Base-by-base conservation (phyloP, 2,797 vertebrate species). In the Sphaeramia orbicularis region DNA sequence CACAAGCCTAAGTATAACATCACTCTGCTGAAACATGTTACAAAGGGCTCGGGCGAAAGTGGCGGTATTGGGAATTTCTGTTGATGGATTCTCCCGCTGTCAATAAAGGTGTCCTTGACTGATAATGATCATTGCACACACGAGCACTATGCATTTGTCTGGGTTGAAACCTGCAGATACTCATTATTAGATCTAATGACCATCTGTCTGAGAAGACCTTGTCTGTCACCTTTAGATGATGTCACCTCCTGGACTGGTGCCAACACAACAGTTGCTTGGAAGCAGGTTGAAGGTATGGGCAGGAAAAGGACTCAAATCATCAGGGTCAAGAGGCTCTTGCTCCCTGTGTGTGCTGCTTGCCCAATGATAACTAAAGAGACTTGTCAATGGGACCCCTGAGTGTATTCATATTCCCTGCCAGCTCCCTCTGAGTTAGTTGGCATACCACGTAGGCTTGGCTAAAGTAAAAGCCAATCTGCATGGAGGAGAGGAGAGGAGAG, bases 171-270 rank as follows among this genome's bases (percentile, higher is more conserved):
- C 88, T 88, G 83, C 78, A 84, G 76, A 80, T 84, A 81, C 81
- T 86, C 89, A 86, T 91, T 90, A 93, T 84, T 87, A 79, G 73
- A 86, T 86, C 83, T 86, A 91, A 91, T 30, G 73, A 84, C 91
- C 91, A 86, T 89, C 87, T 84, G 88, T 84, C 80, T 74, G 36
- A 10, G n/a, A 75, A 78, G 84, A 83, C 85, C 81, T 80, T 91
- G 87, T 89, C 89, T 91, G 87, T 89, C 91, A 84, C 71, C 78
- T 37, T 71, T 61, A 65, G 63, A 74, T 76, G 78, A 89, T 66
- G 69, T 86, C 74, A 81, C 73, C 47, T 36, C 40, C 41, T 73
- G 80, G 71, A 71, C 14, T 36, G n/a, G 44, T 0, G 44, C 89
- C 89, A 90, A 65, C 32, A 71, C 70, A 78, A 71, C 61, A 76